Conservation (phyloP, 2,113 vertebrate species). For the Holacanthus passer region DNA sequence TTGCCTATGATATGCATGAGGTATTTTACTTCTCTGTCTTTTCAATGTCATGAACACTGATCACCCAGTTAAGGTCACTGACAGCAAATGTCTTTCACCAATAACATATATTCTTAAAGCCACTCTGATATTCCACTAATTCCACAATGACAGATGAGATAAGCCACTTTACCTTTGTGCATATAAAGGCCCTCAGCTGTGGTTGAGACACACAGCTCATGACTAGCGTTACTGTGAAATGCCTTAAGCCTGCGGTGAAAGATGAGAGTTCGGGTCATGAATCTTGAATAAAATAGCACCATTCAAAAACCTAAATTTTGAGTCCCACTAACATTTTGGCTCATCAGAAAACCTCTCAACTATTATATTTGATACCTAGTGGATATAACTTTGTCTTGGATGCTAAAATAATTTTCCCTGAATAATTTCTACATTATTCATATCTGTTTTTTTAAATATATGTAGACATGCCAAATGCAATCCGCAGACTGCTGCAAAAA, state of each 20-base stretch:
- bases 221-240: constrained; percentile 58
- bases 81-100: constrained; percentile 48
- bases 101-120: constrained; percentile 42
- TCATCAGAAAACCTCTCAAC: constrained; percentile 49
- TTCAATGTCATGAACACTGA: constrained; percentile 20
- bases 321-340: constrained; percentile 47
- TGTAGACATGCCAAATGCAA: constrained; percentile 48
- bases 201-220: constrained; percentile 52
- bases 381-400: constrained; percentile 36
- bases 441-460: constrained; percentile 39
- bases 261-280: constrained; percentile 51
- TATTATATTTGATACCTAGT: constrained; percentile 54
- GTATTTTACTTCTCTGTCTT: constrained; percentile 70
- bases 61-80: constrained; percentile 22
- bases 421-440: constrained; percentile 49
- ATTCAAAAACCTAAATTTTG: constrained; percentile 45
- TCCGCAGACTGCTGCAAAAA: constrained; percentile 65
- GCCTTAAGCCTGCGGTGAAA: constrained; percentile 64
- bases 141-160: constrained; percentile 64
- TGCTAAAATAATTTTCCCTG: constrained; percentile 52
- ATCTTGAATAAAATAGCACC: no score
- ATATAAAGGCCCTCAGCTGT: constrained; percentile 37
- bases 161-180: constrained; percentile 26
- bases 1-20: constrained; percentile 91
- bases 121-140: constrained; percentile 42